Base-by-base conservation (phyloP, 2,888 invertebrate genomes). In the Pseudoips prasinana region DNA sequence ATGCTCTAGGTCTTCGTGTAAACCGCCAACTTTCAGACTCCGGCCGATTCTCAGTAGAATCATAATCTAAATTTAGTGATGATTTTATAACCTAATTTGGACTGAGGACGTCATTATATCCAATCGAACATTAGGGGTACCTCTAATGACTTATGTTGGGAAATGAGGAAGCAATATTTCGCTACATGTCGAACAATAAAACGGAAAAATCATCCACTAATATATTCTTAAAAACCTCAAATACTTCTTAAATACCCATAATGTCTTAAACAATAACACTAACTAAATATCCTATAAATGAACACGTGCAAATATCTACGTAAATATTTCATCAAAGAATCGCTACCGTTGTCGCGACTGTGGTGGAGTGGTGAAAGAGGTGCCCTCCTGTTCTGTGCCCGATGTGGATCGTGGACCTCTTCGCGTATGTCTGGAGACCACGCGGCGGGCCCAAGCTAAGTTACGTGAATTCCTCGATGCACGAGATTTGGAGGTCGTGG, bases 381-480 rank as follows among this genome's bases (percentile, higher is more conserved):
- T 68, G 3, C 46, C 29, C 20, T 79, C 73, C 5, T 73, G 23
- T 26, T 79, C 77, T 0, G 73, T 77, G 7, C 56, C 64, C 1
- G 71, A 69, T 1, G 64, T 58, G 3, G 73, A 63, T n/a, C 8
- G 6, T 4, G 8, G n/a, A 18, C 19, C 23, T 30, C 47, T 43
- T 3, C 40, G 38, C 7, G 49, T 46, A 8, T 46, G 44, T 23
- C 64, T 69, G 1, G 76, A 65, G 10, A 73, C 50, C 1, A 82
- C 76, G 6, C 75, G 71, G 1, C 70, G 65, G 1, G 81, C 78
- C 82, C 84, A 81, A 4, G 74, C 70, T 22, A 83, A 38, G 54
- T 80, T 73, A 1, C 78, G 67, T 1, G 74, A 71, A 28, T 59
- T 60, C 9, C 63, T 58, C 1, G 72, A 64, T 29, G 52, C 55